phyloP scores from a whole-genome alignment of 2,888 invertebrate species.

The Steinernema hermaphroditum region DNA sequence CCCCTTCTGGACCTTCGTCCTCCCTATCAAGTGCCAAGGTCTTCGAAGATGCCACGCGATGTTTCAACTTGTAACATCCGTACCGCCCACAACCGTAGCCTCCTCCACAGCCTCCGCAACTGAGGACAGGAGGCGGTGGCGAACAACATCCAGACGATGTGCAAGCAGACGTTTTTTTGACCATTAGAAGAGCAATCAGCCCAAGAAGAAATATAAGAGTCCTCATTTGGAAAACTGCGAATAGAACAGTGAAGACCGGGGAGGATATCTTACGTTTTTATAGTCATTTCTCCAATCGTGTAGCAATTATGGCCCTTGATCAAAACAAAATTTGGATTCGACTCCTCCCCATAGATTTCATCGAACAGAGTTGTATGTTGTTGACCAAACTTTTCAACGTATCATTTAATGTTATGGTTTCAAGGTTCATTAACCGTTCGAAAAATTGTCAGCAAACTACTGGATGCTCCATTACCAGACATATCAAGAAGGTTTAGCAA shows the following conservation, averaged over 20 bases:
- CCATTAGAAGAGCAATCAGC: neutral
- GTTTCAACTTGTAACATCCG: constrained; percentile 57
- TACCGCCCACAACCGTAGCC: constrained; percentile 55
- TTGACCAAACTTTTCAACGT: neutral
- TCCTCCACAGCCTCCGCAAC: constrained; percentile 39
- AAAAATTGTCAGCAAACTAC: too few species aligned
- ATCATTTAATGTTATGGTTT: neutral
- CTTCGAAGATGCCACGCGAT: constrained; percentile 53
- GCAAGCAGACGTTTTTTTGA: neutral
- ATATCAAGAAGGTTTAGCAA: too few species aligned
- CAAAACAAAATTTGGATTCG: neutral
- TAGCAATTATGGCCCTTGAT: neutral
- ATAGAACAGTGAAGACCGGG: neutral
- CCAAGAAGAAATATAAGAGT: neutral
- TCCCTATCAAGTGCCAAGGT: constrained; percentile 46
- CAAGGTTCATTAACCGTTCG: constrained; percentile 6
- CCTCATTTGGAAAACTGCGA: neutral
- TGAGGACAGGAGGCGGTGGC: constrained; percentile 52
- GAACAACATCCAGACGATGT: constrained; percentile 51
- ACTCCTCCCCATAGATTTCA: constrained; percentile 4
- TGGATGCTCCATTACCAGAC: too few species aligned
- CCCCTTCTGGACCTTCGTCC: constrained; percentile 33
- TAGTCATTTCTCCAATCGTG: neutral
- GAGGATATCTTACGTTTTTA: neutral
- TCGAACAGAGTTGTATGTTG: neutral